Evolutionary conservation across 2,797 vertebrate species (phyloP), one percentile per base, ranked within the genome.

Genomic region (Enteromius mattozi): DNA sequence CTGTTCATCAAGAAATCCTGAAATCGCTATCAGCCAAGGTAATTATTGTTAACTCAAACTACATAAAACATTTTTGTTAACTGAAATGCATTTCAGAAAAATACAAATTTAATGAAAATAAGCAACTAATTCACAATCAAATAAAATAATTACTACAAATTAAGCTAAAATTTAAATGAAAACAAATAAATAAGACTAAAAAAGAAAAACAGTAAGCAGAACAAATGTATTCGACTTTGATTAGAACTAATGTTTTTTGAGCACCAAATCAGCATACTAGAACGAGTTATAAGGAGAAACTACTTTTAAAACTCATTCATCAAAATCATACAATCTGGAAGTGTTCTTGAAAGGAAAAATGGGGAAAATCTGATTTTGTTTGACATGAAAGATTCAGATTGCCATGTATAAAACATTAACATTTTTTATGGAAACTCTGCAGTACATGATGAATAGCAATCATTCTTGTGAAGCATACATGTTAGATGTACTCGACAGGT

Each of bases 331-430:
- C 12, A 35, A 35, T 21, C 71, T 54, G 8, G 71, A 33, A 2
- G 30, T 74, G 47, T 13, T 75, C 40, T 47, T 49, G 30, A 45
- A 7, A 47, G 69, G 21, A 24, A n/a, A 76, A 33, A 35, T 24
- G 1, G 0, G 12, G 21, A 13, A 40, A 63, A 45, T 63, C 37
- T 12, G n/a, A 42, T 45, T 33, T 74, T 30, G 30, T 24, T 24
- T 70, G 6, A 30, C 79, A 56, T 68, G n/a, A 83, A 83, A 77
- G 16, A 69, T 83, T 76, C 33, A 77, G 47, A 77, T 42, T 40
- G 14, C 33, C 66, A 71, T 81, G 33, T 71, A 27, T 59, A 19
- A 40, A 14, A 66, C 10, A 16, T 33, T 66, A 2, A 10, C 3
- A 54, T 9, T 12, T 21, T 83, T 24, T 9, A n/a, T 54, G 17